A percentile compares a stretch with the other conserved stretches of the same genome.
Conservation (phyloP, 1,140 invertebrate genomes). For the Lerema accius region DNA sequence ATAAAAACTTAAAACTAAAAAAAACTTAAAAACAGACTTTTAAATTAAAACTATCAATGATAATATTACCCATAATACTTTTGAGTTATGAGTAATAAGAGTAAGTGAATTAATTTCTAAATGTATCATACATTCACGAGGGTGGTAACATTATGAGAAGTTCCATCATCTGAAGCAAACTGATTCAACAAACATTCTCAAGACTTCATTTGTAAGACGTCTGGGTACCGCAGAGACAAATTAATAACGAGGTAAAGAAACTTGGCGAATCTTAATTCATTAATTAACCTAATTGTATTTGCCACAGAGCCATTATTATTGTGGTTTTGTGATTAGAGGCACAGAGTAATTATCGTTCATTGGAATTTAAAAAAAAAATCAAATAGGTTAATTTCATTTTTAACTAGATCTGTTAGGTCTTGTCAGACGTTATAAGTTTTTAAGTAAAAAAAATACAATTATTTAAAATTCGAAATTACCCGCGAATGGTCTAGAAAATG, state of each 20-base stretch:
- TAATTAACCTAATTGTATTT: conserved; percentile 83
- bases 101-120: neutral
- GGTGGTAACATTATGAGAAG: conserved; percentile 21
- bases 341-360: conserved; percentile 48
- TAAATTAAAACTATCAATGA: too few relatives aligned
- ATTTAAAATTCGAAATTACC: too few relatives aligned
- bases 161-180: conserved; percentile 45
- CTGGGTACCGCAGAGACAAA: conserved; percentile 73
- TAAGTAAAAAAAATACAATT: too few relatives aligned
- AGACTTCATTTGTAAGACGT: conserved; percentile 76
- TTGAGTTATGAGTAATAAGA: too few relatives aligned
- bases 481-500: too few relatives aligned
- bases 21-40: too few relatives aligned
- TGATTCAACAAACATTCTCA: conserved; percentile 44
- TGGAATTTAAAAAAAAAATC: too few relatives aligned
- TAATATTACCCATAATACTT: too few relatives aligned
- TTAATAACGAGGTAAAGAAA: conserved; percentile 82
- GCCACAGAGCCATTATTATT: conserved; percentile 70
- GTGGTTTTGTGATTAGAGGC: conserved; percentile 60
- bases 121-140: neutral
- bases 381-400: too few relatives aligned
- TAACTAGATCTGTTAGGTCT: too few relatives aligned
- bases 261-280: conserved; percentile 80
- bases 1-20: too few relatives aligned
- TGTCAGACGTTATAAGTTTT: too few relatives aligned